These are phyloP conservation scores for Heteronetta atricapilla DNA, from an alignment of 2,113 vertebrate species.

Conservation along the genomic window DNA sequence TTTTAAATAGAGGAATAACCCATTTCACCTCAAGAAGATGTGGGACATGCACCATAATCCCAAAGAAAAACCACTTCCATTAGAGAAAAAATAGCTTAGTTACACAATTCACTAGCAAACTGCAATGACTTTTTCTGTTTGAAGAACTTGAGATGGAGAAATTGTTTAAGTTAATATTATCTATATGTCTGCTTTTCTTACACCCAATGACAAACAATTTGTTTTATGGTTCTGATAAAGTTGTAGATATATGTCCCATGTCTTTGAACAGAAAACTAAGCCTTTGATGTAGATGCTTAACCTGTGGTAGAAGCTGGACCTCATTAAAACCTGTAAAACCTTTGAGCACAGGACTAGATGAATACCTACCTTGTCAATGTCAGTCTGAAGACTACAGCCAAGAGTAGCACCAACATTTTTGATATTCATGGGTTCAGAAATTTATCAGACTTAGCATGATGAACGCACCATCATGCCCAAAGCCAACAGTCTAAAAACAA, in stretches of 20 bases:
- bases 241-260: not conserved
- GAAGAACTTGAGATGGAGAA: not conserved
- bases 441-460: not conserved
- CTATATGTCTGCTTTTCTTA: not conserved
- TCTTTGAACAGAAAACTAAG: not conserved
- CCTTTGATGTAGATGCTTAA: not conserved
- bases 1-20: not conserved
- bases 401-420: not conserved
- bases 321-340: not conserved
- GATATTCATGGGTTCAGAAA: not conserved
- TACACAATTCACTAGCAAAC: not conserved
- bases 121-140: not conserved
- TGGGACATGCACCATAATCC: not conserved
- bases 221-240: not conserved
- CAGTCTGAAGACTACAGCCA: not conserved
- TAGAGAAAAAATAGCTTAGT: not conserved
- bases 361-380: not conserved
- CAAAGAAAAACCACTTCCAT: not conserved
- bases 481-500: accelerated
- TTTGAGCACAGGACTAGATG: not conserved
- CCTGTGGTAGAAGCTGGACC: not conserved
- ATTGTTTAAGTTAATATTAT: not conserved
- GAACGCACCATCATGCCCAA: not conserved
- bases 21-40: not conserved
- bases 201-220: not conserved